Percentiles rank a stretch among this genome's conserved stretches.
phyloP scores from a whole-genome alignment of 2,113 vertebrate genomes.

The Burhinus oedicnemus region DNA sequence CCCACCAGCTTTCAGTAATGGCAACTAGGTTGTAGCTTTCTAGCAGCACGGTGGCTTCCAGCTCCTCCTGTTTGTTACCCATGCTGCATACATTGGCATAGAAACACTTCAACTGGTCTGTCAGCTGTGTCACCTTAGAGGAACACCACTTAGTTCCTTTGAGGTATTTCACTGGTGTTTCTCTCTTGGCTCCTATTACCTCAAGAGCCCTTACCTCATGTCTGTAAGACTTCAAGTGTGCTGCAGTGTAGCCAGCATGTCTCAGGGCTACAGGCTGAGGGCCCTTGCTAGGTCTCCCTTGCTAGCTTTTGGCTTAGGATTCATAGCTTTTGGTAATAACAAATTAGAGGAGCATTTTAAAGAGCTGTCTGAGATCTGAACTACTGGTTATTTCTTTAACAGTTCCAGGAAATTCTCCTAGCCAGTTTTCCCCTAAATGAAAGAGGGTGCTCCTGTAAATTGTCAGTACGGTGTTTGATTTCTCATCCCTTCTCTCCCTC shows the following conservation, averaged over 20 bases:
- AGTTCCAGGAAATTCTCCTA: background rate
- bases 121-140: background rate
- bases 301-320: background rate
- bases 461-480: background rate
- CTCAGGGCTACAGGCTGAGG: background rate
- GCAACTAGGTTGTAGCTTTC: background rate
- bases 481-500: background rate
- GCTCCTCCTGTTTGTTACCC: background rate
- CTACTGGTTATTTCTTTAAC: background rate
- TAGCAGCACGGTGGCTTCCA: background rate
- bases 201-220: background rate
- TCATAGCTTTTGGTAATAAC: background rate
- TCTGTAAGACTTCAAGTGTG: background rate
- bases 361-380: background rate
- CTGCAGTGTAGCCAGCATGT: background rate
- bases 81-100: background rate
- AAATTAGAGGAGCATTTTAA: background rate
- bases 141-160: background rate
- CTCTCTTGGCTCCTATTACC: background rate
- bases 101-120: background rate
- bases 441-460: background rate
- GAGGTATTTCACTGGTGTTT: background rate
- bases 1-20: background rate
- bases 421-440: background rate
- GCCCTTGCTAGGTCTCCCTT: background rate